Percentiles rank a stretch among this genome's conserved stretches.
These are phyloP conservation scores for Galaxias olidus DNA, from an alignment of 2,797 vertebrate genomes.

Conservation along the genomic window DNA sequence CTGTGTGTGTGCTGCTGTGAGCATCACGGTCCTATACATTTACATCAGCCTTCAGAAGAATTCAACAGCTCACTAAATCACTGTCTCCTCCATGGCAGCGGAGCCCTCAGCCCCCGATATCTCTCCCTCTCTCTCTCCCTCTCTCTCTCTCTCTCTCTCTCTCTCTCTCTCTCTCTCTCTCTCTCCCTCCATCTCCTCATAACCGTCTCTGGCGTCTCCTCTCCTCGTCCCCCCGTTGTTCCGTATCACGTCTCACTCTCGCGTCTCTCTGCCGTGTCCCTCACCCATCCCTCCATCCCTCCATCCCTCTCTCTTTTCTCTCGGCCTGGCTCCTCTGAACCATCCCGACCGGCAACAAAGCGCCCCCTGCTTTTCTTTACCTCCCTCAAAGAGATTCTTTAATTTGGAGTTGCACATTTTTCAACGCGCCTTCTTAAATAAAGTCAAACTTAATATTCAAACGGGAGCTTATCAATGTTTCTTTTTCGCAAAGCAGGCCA, in stretches of 20 bases:
- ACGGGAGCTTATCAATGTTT: constrained; percentile 80
- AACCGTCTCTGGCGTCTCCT: not conserved
- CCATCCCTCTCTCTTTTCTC: constrained; percentile 11
- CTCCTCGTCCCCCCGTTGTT: not conserved
- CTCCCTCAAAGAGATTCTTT: constrained; percentile 49
- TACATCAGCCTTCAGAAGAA: constrained; percentile 50
- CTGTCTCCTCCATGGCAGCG: constrained; percentile 9
- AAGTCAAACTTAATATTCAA: constrained; percentile 80
- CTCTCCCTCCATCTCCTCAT: not conserved
- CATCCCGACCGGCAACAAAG: constrained; percentile 45
- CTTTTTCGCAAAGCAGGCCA: constrained; percentile 76
- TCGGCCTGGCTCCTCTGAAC: constrained; percentile 20
- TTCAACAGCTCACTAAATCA: constrained; percentile 47
- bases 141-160: not conserved
- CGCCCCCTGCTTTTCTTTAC: constrained; percentile 42
- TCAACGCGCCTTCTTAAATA: constrained; percentile 74
- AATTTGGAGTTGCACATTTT: constrained; percentile 74
- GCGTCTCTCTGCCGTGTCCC: constrained; percentile 21
- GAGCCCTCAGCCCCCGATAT: constrained; percentile 2
- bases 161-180: not conserved
- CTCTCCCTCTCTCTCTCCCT: not conserved
- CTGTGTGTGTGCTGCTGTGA: constrained; percentile 13
- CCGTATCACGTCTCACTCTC: too few relatives aligned
- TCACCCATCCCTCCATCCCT: constrained; percentile 13
- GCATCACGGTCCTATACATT: constrained; percentile 46